A percentile compares a stretch with the other conserved stretches of the same genome.
Evolutionary conservation across 2,888 invertebrate genomes (phyloP).

Genomic region (Hydropsyche betteni): DNA sequence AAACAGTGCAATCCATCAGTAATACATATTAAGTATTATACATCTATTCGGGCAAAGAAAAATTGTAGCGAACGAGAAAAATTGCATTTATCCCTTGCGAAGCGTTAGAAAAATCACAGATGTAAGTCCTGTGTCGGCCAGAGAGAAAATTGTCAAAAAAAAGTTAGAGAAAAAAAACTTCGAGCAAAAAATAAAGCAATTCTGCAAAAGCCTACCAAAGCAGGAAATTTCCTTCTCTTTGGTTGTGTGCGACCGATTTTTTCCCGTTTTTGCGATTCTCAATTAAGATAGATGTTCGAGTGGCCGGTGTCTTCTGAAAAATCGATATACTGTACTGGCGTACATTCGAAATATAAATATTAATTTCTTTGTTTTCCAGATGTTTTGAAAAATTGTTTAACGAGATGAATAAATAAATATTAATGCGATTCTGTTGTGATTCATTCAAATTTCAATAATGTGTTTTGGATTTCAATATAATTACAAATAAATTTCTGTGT

Average conservation of each 20-base stretch:
- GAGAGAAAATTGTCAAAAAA: no score
- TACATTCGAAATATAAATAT: no score
- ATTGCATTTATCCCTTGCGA: constrained; percentile 10
- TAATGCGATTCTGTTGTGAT: no score
- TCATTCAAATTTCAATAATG: no score
- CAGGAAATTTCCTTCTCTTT: not conserved
- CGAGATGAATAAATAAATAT: no score
- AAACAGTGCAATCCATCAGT: no score
- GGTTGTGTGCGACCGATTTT: constrained; percentile 16
- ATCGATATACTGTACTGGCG: not conserved
- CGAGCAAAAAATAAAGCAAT: constrained; percentile 27
- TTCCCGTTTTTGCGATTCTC: constrained; percentile 23
- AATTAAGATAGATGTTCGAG: constrained; percentile 29
- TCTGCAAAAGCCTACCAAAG: constrained; percentile 28
- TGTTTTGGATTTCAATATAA: no score
- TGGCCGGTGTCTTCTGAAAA: constrained; percentile 2
- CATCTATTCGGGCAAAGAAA: not conserved
- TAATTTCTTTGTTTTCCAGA: no score
- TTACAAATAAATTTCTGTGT: no score
- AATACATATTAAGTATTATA: not conserved
- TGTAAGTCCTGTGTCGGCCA: not conserved
- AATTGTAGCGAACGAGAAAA: constrained; percentile 25
- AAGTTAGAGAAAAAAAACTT: no score
- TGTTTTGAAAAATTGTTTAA: no score
- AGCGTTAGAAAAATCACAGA: constrained; percentile 17